Conservation (phyloP, 2,113 vertebrate species). For the Tenrec ecaudatus region DNA sequence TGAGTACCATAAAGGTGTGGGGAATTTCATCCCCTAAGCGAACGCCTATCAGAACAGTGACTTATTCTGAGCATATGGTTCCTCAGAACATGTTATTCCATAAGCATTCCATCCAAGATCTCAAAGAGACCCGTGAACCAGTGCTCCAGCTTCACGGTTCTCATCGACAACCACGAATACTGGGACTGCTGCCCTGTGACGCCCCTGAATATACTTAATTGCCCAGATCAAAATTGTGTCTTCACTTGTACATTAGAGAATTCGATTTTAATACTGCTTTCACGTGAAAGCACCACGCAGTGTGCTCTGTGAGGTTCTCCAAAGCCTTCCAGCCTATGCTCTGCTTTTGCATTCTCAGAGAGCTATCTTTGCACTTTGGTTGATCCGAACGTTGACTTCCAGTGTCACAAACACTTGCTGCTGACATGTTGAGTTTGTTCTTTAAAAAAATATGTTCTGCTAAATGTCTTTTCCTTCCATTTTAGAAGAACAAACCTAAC, state of each 20-base stretch:
- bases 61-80: not conserved
- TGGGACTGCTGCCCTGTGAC: not conserved
- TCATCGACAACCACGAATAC: not conserved
- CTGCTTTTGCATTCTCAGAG: slow-evolving; percentile 33
- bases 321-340: slow-evolving; percentile 12
- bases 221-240: slow-evolving; percentile 40
- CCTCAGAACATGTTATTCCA: not conserved
- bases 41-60: not conserved
- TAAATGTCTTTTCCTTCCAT: not conserved
- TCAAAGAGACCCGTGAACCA: not conserved
- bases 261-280: slow-evolving; percentile 64
- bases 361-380: slow-evolving; percentile 28
- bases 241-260: slow-evolving; percentile 40
- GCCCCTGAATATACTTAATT: slow-evolving; percentile 40
- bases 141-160: not conserved
- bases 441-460: slow-evolving; percentile 50
- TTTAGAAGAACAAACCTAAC: slow-evolving; percentile 75
- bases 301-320: slow-evolving; percentile 16
- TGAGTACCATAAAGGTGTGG: not conserved
- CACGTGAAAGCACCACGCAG: not conserved
- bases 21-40: slow-evolving; percentile 15
- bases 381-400: slow-evolving; percentile 44
- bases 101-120: not conserved
- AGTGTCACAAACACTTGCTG: slow-evolving; percentile 63
- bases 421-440: slow-evolving; percentile 72